Evolutionary conservation across 2,113 vertebrate genomes (phyloP).

Genomic region (Ameiurus melas): DNA sequence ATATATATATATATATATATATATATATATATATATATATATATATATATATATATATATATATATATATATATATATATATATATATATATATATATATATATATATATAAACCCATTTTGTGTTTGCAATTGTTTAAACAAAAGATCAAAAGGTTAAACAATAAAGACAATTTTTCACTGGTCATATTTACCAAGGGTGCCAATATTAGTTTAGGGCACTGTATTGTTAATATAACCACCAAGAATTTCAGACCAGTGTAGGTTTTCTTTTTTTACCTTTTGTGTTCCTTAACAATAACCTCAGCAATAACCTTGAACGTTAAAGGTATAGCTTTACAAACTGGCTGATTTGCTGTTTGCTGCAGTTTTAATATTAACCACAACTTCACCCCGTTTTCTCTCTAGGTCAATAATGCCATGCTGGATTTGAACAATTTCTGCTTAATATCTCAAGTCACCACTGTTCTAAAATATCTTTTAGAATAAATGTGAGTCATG

Average conservation of each 20-base stretch:
- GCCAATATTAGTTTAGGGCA: no score
- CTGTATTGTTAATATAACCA: neutral
- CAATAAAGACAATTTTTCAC: no score
- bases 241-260: neutral
- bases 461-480: neutral
- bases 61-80: no score
- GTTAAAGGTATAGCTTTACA: neutral
- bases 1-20: no score
- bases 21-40: no score
- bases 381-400: neutral
- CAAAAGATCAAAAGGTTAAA: no score
- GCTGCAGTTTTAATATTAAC: slow-evolving; percentile 35
- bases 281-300: neutral
- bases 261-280: neutral
- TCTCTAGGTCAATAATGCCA: neutral
- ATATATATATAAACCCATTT: no score
- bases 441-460: neutral
- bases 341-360: slow-evolving; percentile 6
- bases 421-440: neutral
- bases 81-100: no score
- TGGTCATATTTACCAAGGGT: no score
- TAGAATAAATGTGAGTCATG: neutral
- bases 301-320: slow-evolving; percentile 24
- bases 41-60: no score
- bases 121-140: no score